Evolutionary conservation across 2,113 vertebrate species (phyloP).

Genomic region (Girardinichthys multiradiatus): DNA sequence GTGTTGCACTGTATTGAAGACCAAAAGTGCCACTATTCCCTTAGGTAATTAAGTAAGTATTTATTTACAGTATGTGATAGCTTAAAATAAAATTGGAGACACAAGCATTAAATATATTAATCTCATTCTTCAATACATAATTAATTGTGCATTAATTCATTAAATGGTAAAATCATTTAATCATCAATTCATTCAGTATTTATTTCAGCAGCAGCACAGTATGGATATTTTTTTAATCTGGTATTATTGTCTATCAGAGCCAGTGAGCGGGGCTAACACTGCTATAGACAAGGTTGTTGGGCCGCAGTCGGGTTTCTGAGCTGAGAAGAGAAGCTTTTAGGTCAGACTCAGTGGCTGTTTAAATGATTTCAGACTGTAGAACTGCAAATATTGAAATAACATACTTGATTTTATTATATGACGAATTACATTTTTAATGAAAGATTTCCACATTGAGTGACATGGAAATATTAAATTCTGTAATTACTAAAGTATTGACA

Average conservation of each 20-base stretch:
- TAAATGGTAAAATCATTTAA: not conserved
- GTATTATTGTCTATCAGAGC: too few species aligned
- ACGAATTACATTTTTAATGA: too few species aligned
- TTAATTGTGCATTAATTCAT: not conserved
- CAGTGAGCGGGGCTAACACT: not conserved
- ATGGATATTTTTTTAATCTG: not conserved
- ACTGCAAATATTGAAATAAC: not conserved
- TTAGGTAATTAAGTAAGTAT: too few species aligned
- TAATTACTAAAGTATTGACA: too few species aligned
- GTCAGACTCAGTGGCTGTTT: too few species aligned
- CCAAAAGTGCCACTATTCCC: too few species aligned
- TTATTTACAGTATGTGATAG: too few species aligned
- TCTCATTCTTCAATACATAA: not conserved
- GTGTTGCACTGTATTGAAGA: not conserved
- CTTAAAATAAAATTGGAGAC: not conserved
- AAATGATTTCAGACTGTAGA: not conserved
- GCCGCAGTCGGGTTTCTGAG: not conserved
- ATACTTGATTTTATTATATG: too few species aligned
- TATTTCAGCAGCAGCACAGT: not conserved
- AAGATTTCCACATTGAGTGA: too few species aligned
- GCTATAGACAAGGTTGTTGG: not conserved
- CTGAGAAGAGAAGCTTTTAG: too few species aligned
- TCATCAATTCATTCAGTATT: not conserved
- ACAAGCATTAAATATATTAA: too few species aligned
- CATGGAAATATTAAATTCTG: too few species aligned